Evolutionary conservation across 2,113 vertebrate genomes (phyloP).

Genomic region (Amphiprion ocellaris): DNA sequence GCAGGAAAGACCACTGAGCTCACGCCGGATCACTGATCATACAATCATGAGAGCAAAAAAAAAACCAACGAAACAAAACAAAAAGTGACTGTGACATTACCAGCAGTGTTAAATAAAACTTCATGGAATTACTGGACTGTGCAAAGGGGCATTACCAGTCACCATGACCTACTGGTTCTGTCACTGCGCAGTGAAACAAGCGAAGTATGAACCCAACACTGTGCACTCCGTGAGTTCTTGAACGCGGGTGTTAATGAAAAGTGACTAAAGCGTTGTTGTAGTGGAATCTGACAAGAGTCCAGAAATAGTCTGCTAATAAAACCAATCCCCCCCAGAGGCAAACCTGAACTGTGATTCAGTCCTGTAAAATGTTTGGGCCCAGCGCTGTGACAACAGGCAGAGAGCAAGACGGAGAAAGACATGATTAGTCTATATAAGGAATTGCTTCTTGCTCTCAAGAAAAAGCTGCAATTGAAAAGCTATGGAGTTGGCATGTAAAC

Average conservation of each 20-base stretch:
- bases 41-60: slow-evolving; percentile 32
- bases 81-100: slow-evolving; percentile 69
- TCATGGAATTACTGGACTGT: slow-evolving; percentile 54
- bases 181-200: slow-evolving; percentile 48
- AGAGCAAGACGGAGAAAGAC: slow-evolving; percentile 26
- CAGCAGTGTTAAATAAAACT: slow-evolving; percentile 51
- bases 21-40: slow-evolving; percentile 59
- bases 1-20: slow-evolving; percentile 61
- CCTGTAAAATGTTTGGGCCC: slow-evolving; percentile 74
- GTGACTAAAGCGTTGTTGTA: slow-evolving; percentile 69
- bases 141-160: slow-evolving; percentile 60
- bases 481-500: slow-evolving; percentile 59
- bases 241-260: slow-evolving; percentile 75
- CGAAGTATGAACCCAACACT: slow-evolving; percentile 12
- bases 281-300: slow-evolving; percentile 72
- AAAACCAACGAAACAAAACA: not conserved
- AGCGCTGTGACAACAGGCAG: slow-evolving; percentile 58
- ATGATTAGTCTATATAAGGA: slow-evolving; percentile 71
- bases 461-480: slow-evolving; percentile 34
- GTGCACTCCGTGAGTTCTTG: slow-evolving; percentile 51
- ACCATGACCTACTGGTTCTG: slow-evolving; percentile 42
- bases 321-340: slow-evolving; percentile 53
- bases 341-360: slow-evolving; percentile 74
- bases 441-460: slow-evolving; percentile 24
- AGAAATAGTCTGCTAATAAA: slow-evolving; percentile 82